These are phyloP conservation scores for Halcyon badia DNA, from an alignment of 2,797 vertebrate genomes.

Conservation along the genomic window DNA sequence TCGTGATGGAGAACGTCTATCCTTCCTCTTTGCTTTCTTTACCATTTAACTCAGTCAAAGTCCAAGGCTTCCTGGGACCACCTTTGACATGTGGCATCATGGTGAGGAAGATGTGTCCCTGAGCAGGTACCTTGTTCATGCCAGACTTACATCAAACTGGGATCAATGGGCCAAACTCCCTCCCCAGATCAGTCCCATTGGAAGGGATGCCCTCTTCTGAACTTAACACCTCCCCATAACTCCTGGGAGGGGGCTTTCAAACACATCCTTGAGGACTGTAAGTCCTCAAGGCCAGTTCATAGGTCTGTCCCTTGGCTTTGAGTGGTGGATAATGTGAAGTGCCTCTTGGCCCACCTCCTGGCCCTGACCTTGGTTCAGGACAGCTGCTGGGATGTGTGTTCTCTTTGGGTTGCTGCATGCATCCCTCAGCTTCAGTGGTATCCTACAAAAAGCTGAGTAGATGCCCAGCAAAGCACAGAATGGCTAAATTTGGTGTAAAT, in stretches of 20 bases:
- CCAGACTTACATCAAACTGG: background rate
- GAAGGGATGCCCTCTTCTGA: background rate
- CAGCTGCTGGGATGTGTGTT: background rate
- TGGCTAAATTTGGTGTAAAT: background rate
- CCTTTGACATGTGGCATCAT: fast-evolving
- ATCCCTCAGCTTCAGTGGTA: background rate
- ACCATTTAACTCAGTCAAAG: background rate
- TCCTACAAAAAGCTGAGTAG: background rate
- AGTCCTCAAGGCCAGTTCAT: background rate
- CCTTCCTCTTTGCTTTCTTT: background rate
- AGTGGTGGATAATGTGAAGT: background rate
- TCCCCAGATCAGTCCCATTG: background rate
- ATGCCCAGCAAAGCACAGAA: background rate
- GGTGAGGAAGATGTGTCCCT: background rate
- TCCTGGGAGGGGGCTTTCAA: background rate
- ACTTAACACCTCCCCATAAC: background rate
- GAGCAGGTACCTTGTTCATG: background rate
- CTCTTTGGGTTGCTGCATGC: background rate
- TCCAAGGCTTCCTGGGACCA: background rate
- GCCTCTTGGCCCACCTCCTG: background rate
- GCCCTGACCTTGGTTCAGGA: background rate
- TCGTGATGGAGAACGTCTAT: fast-evolving
- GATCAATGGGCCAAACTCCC: background rate
- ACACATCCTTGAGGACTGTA: background rate
- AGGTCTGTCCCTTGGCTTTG: background rate